phyloP scores from a whole-genome alignment of 2,113 vertebrate species.

The Desmodus rotundus region DNA sequence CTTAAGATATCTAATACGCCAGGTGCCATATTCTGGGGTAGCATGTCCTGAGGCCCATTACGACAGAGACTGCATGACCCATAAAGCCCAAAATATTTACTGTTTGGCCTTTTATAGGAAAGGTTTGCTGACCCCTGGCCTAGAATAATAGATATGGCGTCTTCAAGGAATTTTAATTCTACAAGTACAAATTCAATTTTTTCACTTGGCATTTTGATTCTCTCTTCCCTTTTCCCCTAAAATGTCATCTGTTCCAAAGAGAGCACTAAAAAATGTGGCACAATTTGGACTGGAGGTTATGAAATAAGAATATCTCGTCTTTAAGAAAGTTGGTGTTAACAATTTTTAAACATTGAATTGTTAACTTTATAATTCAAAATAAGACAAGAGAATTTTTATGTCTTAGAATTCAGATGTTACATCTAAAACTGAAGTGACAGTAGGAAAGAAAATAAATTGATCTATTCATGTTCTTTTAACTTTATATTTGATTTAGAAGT shows the following conservation, averaged over 20 bases:
- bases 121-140: not conserved
- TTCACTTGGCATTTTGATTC: not conserved
- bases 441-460: not conserved
- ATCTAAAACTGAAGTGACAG: not conserved
- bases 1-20: not conserved
- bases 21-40: not conserved
- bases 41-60: not conserved
- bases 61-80: not conserved
- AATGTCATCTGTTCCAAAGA: not conserved
- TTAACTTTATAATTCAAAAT: conserved; percentile 4
- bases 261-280: not conserved
- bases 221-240: not conserved
- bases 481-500: conserved; percentile 25
- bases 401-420: not conserved
- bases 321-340: not conserved
- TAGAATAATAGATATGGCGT: not conserved
- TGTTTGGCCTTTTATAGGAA: not conserved
- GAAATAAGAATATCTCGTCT: not conserved
- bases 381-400: not conserved
- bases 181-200: not conserved
- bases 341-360: not conserved
- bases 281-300: not conserved
- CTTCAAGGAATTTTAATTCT: not conserved
- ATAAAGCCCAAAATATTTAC: not conserved
- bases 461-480: not conserved